Percentiles rank a stretch among this genome's conserved stretches.
Conservation (phyloP, 2,888 invertebrate genomes). For the Cataglyphis altisquamis region DNA sequence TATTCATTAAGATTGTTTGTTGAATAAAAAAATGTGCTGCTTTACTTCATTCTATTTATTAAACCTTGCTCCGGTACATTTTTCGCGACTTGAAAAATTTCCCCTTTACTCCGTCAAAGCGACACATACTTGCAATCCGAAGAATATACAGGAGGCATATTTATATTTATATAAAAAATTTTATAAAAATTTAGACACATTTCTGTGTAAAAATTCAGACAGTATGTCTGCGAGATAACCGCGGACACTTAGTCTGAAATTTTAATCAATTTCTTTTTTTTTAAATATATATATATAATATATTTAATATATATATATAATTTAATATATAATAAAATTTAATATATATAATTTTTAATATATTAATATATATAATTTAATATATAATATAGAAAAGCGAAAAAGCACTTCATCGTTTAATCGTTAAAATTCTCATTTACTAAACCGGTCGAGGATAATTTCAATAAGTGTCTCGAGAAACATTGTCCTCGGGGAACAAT, state of each 20-base stretch:
- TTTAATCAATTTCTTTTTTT: no score
- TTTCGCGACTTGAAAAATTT: conserved; percentile 37
- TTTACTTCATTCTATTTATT: neutral
- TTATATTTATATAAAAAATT: conserved; percentile 1
- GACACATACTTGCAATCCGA: conserved; percentile 12
- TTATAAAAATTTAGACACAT: no score
- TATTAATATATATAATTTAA: no score
- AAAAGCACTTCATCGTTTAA: neutral
- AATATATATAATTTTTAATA: no score
- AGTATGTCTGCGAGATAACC: no score
- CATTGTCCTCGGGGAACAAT: conserved; percentile 71
- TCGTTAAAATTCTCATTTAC: conserved; percentile 43
- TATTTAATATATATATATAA: no score
- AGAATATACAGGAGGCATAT: neutral
- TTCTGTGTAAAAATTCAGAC: no score
- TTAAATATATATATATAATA: no score
- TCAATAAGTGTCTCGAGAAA: conserved; percentile 51
- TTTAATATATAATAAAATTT: no score
- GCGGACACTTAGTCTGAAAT: no score
- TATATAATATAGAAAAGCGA: neutral
- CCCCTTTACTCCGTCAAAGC: conserved; percentile 26
- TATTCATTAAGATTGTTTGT: neutral
- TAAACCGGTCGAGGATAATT: conserved; percentile 36
- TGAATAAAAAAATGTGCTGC: neutral
- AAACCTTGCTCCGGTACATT: neutral